Evolutionary conservation across 2,888 invertebrate species (phyloP).

Genomic region (Athalia circularis): DNA sequence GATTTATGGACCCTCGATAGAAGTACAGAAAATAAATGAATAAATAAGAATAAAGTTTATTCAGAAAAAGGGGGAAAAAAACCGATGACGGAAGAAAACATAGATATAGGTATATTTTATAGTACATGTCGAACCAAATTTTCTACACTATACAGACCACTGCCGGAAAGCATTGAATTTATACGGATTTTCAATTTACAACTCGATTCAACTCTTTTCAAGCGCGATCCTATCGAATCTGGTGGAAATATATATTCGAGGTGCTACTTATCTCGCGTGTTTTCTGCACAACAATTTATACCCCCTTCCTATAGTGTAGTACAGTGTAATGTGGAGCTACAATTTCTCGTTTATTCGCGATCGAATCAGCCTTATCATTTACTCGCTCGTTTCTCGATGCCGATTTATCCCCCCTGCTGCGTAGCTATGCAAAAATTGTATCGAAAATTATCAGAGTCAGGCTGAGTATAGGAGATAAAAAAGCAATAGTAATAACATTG

Average conservation of each 20-base stretch:
- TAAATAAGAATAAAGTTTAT: no score
- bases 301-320: background rate
- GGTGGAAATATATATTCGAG: constrained; percentile 14
- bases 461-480: background rate
- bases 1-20: no score
- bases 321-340: background rate
- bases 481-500: no score
- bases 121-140: background rate
- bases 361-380: constrained; percentile 5
- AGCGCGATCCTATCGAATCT: constrained; percentile 25
- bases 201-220: constrained; percentile 37
- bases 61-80: background rate
- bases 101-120: no score
- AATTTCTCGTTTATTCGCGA: background rate
- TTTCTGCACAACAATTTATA: constrained; percentile 35
- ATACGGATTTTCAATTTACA: constrained; percentile 37
- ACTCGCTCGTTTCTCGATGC: background rate
- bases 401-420: background rate
- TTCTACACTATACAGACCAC: background rate
- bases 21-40: no score
- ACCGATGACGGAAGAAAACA: background rate
- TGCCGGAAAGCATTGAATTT: constrained; percentile 12
- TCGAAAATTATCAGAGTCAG: background rate
- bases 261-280: constrained; percentile 26
- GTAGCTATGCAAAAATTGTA: background rate